Base-by-base conservation (phyloP, 2,888 invertebrate species). In the Didymodactylos carnosus region DNA sequence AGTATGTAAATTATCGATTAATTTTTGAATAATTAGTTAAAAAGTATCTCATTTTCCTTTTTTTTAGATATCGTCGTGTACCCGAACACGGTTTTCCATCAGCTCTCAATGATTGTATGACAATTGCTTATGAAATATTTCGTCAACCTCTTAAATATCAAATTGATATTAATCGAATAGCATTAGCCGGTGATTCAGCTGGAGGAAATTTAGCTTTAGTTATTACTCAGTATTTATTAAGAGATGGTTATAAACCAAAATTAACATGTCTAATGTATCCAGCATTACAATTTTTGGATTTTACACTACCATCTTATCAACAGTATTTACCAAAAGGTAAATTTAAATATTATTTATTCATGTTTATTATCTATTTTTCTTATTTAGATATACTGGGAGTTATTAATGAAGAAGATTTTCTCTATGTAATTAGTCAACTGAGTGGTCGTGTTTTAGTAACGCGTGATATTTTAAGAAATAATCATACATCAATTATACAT, bases 241-340 rank as follows among this genome's bases (percentile, higher is more conserved):
- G 25, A n/a, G n/a, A 62, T 25, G 25, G 41, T 11, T 40, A 62
- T 13, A 72, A 62, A n/a, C 72, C 72, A 11, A 72, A 69, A 25
- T 27, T 72, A 23, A 62, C 53, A 72, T 62, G 53, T 8, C 46
- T 72, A 35, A 62, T 72, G 16, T 72, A 72, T 72, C 72, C 72
- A 29, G 40, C 69, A 27, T 62, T 72, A 41, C 72, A 72, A 39
- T 72, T 72, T 69, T 72, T 72, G 27, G 72, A 72, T 43, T 72
- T 72, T 40, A 72, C 72, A 23, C 25, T 72, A 16, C 72, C 72
- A 39, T 72, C 72, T 25, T 72, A 72, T 46, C 19, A 16, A 41
- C 27, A 39, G 40, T 43, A 72, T 72, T 43, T 72, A 43, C 69
- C 41, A 62, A 72, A 72, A 35, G n/a, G n/a, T n/a, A n/a, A n/a